phyloP scores from a whole-genome alignment of 2,797 vertebrate species.

The Gymnodraco acuticeps region DNA sequence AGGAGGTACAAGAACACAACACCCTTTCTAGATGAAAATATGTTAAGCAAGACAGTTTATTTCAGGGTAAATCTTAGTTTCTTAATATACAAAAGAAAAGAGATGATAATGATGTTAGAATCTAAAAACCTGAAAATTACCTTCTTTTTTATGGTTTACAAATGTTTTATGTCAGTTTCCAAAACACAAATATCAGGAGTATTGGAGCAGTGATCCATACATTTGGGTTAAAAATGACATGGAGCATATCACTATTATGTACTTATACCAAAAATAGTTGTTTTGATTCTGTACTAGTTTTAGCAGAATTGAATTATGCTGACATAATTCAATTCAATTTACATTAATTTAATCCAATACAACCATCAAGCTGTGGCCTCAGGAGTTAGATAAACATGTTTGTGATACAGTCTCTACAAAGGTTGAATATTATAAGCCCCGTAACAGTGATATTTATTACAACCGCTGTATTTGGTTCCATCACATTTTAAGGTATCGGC shows the following conservation, averaged over 20 bases:
- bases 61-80: not conserved
- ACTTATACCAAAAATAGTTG: not conserved
- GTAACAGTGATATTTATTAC: not conserved
- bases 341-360: not conserved
- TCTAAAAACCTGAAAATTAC: not conserved
- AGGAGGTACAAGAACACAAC: not conserved
- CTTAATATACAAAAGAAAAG: not conserved
- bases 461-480: not conserved
- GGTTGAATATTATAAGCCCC: not conserved
- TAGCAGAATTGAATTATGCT: too few relatives aligned
- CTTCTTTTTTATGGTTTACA: not conserved
- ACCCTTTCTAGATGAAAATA: not conserved
- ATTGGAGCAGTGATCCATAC: not conserved
- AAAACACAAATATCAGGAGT: not conserved
- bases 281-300: not conserved
- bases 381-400: not conserved
- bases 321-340: too few relatives aligned
- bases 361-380: constrained; percentile 12
- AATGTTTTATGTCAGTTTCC: too few relatives aligned
- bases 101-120: not conserved
- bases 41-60: not conserved
- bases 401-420: not conserved
- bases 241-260: not conserved
- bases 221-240: not conserved
- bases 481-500: constrained; percentile 9